phyloP scores from a whole-genome alignment of 2,888 invertebrate species.

The Drosophila meridiana region DNA sequence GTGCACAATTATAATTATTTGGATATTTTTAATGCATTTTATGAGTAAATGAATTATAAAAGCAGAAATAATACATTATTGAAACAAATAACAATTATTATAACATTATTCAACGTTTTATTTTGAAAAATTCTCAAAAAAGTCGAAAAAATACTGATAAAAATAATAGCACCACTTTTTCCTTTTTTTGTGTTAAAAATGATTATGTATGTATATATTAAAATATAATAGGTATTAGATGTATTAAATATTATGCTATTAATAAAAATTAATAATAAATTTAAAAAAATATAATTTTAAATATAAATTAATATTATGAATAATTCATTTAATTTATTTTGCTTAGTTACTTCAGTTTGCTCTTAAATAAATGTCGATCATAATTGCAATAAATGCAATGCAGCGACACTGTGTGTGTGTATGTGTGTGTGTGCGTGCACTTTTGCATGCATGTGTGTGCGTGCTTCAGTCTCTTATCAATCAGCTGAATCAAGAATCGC shows the following conservation, averaged over 20 bases:
- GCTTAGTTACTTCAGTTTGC: background rate
- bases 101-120: too few species aligned
- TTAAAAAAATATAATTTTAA: background rate
- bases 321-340: background rate
- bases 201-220: too few species aligned
- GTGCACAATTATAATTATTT: background rate
- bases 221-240: too few species aligned
- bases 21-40: too few species aligned
- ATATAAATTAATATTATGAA: background rate
- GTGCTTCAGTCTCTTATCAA: slow-evolving; percentile 34
- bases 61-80: too few species aligned
- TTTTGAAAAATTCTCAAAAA: too few species aligned
- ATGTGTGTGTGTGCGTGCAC: background rate
- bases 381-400: background rate
- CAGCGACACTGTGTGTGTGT: background rate
- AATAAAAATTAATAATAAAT: background rate
- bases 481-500: slow-evolving; percentile 12
- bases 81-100: too few species aligned
- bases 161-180: too few species aligned
- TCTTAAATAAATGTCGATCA: slow-evolving; percentile 4
- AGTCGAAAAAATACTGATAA: too few species aligned
- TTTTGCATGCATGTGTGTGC: background rate
- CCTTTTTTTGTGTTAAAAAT: too few species aligned
- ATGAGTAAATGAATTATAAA: too few species aligned
- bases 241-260: too few species aligned